Evolutionary conservation across 2,888 invertebrate genomes (phyloP), one percentile per base, ranked within the genome.

Genomic region (Cheilosia impressa): DNA sequence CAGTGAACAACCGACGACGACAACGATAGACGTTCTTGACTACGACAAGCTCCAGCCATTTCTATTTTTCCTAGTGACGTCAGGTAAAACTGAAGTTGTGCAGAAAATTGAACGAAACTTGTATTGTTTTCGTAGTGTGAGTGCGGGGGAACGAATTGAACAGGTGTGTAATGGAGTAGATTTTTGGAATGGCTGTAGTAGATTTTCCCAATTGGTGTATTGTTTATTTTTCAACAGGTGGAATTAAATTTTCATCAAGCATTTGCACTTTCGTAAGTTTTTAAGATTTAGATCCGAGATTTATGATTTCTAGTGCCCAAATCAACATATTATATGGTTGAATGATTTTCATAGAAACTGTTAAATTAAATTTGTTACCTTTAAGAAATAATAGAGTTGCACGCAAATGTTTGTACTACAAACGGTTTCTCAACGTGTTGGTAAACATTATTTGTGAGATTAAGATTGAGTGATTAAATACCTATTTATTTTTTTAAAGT

Each of bases 41-140:
- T 75, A 69, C 75, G 80, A 84, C 75, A 80, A 71, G 69, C 65
- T 84, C 80, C 84, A 84, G 84, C 84, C 84, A 84, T 84, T 76
- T 84, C 84, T 79, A 71, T 76, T 80, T 84, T 84, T 75, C 80
- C 65, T 55, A 79, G 84, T 84, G 84, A 84, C 84, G 84, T 84
- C 79, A 84, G 79, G 80, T 79, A 34, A 73, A 66, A 63, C 57
- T 75, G 73, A 55, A 79, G 69, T 75, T 47, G 62, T 69, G 79
- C 75, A 75, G 65, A 75, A 58, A 47, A 84, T 65, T 84, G 31
- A 71, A 84, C 84, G 84, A 84, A 84, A 58, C 15, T 34, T 38
- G 22, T 2, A 1, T 62, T 10, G 45, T 41, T 22, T 24, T 38
- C 17, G 69, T 73, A 62, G 63, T n/a, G 31, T n/a, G 53, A 19